Evolutionary conservation across 2,888 invertebrate species (phyloP).

Genomic region (Yponomeuta malinellus): DNA sequence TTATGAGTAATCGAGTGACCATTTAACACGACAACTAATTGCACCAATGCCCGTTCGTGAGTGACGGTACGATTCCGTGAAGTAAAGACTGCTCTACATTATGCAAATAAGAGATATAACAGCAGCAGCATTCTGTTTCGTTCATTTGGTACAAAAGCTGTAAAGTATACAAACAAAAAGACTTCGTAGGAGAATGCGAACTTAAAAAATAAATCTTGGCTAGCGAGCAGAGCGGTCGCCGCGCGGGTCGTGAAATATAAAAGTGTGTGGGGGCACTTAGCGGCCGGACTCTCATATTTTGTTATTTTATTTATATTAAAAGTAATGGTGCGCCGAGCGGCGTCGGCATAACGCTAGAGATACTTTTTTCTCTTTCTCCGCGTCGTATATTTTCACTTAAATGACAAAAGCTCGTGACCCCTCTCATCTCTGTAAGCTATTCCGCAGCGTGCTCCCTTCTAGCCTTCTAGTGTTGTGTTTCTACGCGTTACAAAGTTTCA

Average conservation of each 20-base stretch:
- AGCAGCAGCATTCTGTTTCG: slow-evolving; percentile 6
- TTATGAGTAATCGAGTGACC: slow-evolving; percentile 3
- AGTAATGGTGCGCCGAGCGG: slow-evolving; percentile 69
- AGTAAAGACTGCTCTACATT: neutral
- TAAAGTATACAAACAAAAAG: slow-evolving; percentile 20
- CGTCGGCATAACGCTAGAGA: slow-evolving; percentile 68
- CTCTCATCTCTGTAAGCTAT: slow-evolving; percentile 51
- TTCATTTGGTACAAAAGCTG: slow-evolving; percentile 13
- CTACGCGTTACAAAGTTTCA: neutral
- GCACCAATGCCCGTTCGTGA: neutral
- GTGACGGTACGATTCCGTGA: neutral
- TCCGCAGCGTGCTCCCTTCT: slow-evolving; percentile 15
- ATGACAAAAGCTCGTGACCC: slow-evolving; percentile 66
- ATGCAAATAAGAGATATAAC: neutral
- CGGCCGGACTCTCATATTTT: slow-evolving; percentile 76
- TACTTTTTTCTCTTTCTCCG: slow-evolving; percentile 66
- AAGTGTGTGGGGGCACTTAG: slow-evolving; percentile 72
- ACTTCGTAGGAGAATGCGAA: slow-evolving; percentile 24
- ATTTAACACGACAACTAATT: neutral
- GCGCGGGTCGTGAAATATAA: slow-evolving; percentile 60
- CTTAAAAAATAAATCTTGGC: slow-evolving; percentile 47
- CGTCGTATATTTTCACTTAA: slow-evolving; percentile 74
- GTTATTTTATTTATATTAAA: slow-evolving; percentile 77
- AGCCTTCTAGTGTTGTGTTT: neutral
- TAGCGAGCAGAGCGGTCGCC: slow-evolving; percentile 31